These are phyloP conservation scores for Nasonia oneida DNA, from an alignment of 2,888 invertebrate species.

Conservation along the genomic window DNA sequence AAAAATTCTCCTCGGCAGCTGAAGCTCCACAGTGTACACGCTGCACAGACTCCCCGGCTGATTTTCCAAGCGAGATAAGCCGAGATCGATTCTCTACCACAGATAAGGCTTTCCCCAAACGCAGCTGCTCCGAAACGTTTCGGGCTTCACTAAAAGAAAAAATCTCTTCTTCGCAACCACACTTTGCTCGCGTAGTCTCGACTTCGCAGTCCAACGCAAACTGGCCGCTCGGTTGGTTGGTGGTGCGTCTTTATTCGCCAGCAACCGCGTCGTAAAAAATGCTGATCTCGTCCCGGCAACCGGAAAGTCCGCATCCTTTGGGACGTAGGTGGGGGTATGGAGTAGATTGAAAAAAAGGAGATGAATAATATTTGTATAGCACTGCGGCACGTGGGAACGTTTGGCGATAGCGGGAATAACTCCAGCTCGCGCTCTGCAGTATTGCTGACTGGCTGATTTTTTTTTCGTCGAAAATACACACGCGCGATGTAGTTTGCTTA, in stretches of 20 bases:
- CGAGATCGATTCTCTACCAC: neutral
- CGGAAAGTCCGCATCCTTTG: neutral
- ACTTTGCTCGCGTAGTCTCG: neutral
- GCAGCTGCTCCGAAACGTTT: neutral
- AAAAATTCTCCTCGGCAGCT: neutral
- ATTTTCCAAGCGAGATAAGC: neutral
- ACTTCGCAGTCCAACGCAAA: neutral
- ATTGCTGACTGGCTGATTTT: too few species aligned
- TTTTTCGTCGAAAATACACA: too few species aligned
- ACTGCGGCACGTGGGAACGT: too few species aligned
- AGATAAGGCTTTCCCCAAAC: neutral
- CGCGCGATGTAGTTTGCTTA: too few species aligned
- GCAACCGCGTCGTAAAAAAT: neutral
- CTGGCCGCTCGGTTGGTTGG: neutral
- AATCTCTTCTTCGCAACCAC: neutral
- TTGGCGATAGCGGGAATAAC: too few species aligned
- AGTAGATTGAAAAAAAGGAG: too few species aligned
- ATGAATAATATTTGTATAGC: too few species aligned
- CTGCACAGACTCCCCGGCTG: neutral
- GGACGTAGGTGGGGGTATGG: neutral
- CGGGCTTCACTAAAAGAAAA: neutral
- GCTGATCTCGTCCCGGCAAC: neutral
- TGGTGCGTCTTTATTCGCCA: neutral
- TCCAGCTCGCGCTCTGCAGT: too few species aligned
- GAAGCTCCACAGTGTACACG: neutral